Evolutionary conservation across 2,113 vertebrate genomes (phyloP).

Genomic region (Melozone crissalis): DNA sequence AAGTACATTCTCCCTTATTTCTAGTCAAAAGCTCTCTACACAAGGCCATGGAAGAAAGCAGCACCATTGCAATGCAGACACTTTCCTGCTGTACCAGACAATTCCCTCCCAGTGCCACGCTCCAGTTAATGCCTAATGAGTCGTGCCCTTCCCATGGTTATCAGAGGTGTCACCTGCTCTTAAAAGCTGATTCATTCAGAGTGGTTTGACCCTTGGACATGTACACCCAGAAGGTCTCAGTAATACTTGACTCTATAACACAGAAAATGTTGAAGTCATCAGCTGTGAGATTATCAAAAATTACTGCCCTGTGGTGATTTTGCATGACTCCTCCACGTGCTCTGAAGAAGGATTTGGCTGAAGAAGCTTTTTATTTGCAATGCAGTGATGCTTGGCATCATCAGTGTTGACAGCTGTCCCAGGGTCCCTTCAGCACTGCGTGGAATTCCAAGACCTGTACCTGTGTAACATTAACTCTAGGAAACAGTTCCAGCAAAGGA

Average conservation of each 20-base stretch:
- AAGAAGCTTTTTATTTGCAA: background rate
- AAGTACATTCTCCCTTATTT: background rate
- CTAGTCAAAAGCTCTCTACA: background rate
- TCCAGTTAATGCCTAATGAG: background rate
- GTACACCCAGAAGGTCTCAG: background rate
- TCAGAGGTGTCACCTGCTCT: background rate
- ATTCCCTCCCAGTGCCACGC: background rate
- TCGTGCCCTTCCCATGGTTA: background rate
- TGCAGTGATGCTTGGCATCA: background rate
- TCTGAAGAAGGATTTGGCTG: background rate
- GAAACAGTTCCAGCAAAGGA: background rate
- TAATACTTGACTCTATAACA: background rate
- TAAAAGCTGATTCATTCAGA: background rate
- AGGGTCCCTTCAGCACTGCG: background rate
- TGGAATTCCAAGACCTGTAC: background rate
- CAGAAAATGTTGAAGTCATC: background rate
- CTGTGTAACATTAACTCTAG: rapidly evolving
- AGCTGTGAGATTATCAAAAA: background rate
- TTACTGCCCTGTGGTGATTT: background rate
- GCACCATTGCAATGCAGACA: background rate
- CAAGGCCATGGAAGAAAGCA: background rate
- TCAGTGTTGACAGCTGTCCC: background rate
- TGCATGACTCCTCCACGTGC: rapidly evolving
- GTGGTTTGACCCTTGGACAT: background rate
- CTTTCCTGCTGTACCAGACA: background rate